Conservation (phyloP, 2,888 invertebrate species). For the Xylota segnis region DNA sequence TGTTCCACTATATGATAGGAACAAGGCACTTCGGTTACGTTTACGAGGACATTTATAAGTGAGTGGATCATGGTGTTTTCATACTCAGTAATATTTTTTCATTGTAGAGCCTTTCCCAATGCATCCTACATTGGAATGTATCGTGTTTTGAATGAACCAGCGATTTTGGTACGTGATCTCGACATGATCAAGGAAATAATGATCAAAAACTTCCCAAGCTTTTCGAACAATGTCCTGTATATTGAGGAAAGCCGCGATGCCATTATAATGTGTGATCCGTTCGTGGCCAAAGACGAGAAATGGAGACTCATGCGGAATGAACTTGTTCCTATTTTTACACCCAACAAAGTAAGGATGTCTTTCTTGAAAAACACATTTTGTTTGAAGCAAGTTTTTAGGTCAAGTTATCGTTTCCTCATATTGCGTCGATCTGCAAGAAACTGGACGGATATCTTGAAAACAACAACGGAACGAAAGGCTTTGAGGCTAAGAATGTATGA, state of each 20-base stretch:
- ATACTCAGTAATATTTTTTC: not conserved
- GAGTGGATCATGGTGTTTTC: conserved; percentile 30
- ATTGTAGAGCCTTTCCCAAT: conserved; percentile 74
- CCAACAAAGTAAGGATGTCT: conserved; percentile 77
- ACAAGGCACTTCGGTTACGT: conserved; percentile 79
- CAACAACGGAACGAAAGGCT: conserved; percentile 50
- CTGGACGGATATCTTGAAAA: conserved; percentile 75
- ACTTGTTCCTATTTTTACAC: conserved; percentile 80
- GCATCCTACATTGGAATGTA: conserved; percentile 79
- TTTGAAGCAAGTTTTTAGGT: conserved; percentile 61
- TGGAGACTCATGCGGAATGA: conserved; percentile 80
- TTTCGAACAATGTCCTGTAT: conserved; percentile 80
- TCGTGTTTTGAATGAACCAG: conserved; percentile 80
- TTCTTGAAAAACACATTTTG: too few species aligned
- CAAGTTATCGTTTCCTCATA: conserved; percentile 79
- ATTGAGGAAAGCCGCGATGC: conserved; percentile 78
- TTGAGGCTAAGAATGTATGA: conserved; percentile 80
- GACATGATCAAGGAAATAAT: conserved; percentile 79
- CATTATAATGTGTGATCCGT: conserved; percentile 79
- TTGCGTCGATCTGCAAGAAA: conserved; percentile 77
- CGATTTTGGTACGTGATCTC: conserved; percentile 79
- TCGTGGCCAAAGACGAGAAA: conserved; percentile 79
- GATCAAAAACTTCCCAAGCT: conserved; percentile 79
- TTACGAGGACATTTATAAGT: conserved; percentile 80
- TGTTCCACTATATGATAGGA: conserved; percentile 78